Percentiles rank a stretch among this genome's conserved stretches.
These are phyloP conservation scores for Pomacea maculata DNA, from an alignment of 1,140 invertebrate genomes.

Conservation along the genomic window DNA sequence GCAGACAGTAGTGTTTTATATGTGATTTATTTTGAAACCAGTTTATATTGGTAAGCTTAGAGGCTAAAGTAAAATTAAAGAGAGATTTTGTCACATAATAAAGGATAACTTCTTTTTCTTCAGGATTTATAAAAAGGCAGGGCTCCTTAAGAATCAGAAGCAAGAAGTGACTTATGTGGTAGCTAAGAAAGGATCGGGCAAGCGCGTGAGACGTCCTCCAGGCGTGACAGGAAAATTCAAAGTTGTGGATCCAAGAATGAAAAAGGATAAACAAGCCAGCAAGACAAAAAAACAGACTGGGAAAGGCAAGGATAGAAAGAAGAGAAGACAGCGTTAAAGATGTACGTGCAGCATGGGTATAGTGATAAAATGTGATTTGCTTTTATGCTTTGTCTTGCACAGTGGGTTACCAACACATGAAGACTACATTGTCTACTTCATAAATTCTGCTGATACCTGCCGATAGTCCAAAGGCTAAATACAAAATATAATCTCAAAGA, in stretches of 20 bases:
- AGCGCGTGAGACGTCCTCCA: slow-evolving; percentile 79
- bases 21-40: too few relatives aligned
- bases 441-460: too few relatives aligned
- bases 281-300: slow-evolving; percentile 33
- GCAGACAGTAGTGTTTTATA: neutral
- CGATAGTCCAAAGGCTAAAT: too few relatives aligned
- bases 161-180: slow-evolving; percentile 94
- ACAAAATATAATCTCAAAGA: too few relatives aligned
- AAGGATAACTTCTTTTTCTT: slow-evolving; percentile 36
- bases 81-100: neutral
- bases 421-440: too few relatives aligned
- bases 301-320: slow-evolving; percentile 32
- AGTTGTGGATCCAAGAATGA: slow-evolving; percentile 94
- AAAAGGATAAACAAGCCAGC: slow-evolving; percentile 82
- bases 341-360: neutral
- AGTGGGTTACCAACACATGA: too few relatives aligned
- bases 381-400: too few relatives aligned
- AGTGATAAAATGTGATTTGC: neutral
- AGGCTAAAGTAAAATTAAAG: too few relatives aligned
- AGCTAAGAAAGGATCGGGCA: slow-evolving; percentile 83
- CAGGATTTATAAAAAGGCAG: slow-evolving; percentile 93
- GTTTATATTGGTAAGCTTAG: too few relatives aligned
- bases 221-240: slow-evolving; percentile 93
- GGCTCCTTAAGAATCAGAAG: slow-evolving; percentile 76
- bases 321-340: slow-evolving; percentile 22